Evolutionary conservation across 2,797 vertebrate species (phyloP).

Genomic region (Labroides dimidiatus): DNA sequence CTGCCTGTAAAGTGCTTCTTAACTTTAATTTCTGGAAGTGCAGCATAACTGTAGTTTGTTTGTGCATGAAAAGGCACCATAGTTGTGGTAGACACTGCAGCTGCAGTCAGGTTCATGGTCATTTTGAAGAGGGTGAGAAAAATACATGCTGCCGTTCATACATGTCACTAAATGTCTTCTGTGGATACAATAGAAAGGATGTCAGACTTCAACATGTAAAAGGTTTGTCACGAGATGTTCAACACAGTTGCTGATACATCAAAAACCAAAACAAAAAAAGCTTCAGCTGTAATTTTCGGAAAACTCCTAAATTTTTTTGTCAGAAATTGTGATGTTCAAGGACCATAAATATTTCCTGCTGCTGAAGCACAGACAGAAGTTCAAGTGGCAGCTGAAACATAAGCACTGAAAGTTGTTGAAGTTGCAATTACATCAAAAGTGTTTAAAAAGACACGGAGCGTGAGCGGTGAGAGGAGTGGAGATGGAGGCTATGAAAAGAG

Average conservation of each 20-base stretch:
- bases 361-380: not conserved
- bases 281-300: not conserved
- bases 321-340: not conserved
- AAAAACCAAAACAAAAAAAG: no score
- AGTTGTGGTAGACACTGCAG: not conserved
- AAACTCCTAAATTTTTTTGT: no score
- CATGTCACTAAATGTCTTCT: no score
- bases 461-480: not conserved
- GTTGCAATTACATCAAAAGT: not conserved
- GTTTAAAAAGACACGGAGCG: not conserved
- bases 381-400: conserved; percentile 4
- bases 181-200: no score
- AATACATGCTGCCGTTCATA: no score
- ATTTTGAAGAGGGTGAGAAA: no score
- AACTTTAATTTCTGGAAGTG: no score
- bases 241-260: no score
- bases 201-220: no score
- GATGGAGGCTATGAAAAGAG: not conserved
- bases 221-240: no score
- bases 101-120: not conserved
- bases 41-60: not conserved
- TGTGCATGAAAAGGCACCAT: not conserved
- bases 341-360: not conserved
- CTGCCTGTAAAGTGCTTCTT: not conserved
- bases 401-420: not conserved